Percentiles rank a stretch among this genome's conserved stretches.
phyloP scores from a whole-genome alignment of 2,113 vertebrate genomes.

The Fregata magnificens region DNA sequence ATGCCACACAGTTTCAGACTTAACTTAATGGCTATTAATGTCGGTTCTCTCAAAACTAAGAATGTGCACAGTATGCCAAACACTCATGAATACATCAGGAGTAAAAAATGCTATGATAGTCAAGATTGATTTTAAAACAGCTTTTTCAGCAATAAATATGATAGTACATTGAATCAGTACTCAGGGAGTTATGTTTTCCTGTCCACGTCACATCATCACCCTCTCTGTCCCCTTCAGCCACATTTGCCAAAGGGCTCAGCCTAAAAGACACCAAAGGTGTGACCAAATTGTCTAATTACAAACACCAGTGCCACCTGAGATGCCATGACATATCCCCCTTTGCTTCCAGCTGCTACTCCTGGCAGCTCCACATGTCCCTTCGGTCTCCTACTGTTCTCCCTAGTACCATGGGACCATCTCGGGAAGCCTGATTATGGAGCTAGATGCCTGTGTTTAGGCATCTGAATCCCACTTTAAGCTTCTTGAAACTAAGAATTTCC shows the following conservation, averaged over 20 bases:
- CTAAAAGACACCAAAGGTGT: background rate
- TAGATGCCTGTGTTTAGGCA: background rate
- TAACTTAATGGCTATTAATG: slow-evolving; percentile 27
- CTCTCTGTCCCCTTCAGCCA: background rate
- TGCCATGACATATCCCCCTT: background rate
- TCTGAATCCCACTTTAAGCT: background rate
- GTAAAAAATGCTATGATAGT: background rate
- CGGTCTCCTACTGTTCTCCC: background rate
- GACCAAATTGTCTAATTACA: background rate
- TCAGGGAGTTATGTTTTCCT: background rate
- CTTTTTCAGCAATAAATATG: background rate
- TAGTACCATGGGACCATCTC: background rate
- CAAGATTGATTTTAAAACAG: background rate
- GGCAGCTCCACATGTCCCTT: background rate
- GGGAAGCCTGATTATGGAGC: background rate
- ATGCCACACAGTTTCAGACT: background rate
- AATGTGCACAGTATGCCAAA: background rate
- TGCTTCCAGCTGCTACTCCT: background rate
- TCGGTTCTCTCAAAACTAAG: background rate
- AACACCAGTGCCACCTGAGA: background rate
- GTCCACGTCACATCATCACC: background rate
- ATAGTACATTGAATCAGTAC: background rate
- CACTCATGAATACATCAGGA: background rate
- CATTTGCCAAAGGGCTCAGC: background rate
- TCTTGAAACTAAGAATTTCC: background rate